Evolutionary conservation across 2,888 invertebrate species (phyloP).

Genomic region (Cordilura impudica): DNA sequence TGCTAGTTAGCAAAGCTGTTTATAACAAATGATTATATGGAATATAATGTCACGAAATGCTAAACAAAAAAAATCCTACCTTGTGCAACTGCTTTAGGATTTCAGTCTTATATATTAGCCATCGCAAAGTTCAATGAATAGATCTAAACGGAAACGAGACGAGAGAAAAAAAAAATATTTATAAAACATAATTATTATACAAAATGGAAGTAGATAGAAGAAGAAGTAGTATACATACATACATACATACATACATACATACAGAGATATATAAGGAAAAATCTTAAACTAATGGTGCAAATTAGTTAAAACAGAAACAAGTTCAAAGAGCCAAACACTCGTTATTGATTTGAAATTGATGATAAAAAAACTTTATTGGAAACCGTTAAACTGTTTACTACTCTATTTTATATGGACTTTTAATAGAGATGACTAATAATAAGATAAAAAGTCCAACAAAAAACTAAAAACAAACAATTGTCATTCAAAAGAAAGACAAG

Average conservation of each 20-base stretch:
- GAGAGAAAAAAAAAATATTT: slow-evolving; percentile 69
- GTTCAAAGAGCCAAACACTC: background rate
- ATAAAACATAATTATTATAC: slow-evolving; percentile 47
- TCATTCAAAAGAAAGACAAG: background rate
- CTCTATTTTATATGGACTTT: background rate
- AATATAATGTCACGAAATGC: background rate
- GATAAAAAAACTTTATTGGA: slow-evolving; percentile 7
- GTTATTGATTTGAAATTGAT: slow-evolving; percentile 23
- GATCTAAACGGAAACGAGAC: slow-evolving; percentile 74
- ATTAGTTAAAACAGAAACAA: background rate
- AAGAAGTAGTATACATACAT: background rate
- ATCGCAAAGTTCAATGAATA: slow-evolving; percentile 77
- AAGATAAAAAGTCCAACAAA: slow-evolving; percentile 32
- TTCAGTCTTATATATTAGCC: slow-evolving; percentile 77
- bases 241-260: background rate
- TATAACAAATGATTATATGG: background rate
- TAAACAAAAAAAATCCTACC: slow-evolving; percentile 68
- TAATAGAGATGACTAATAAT: slow-evolving; percentile 51
- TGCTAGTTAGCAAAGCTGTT: too few relatives aligned
- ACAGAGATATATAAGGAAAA: background rate
- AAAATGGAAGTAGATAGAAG: slow-evolving; percentile 3
- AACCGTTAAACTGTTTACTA: slow-evolving; percentile 38
- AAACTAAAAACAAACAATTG: slow-evolving; percentile 11
- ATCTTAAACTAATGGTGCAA: background rate
- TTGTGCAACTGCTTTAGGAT: slow-evolving; percentile 75